Conservation (phyloP, 2,797 vertebrate genomes). For the Synaphobranchus kaupii region DNA sequence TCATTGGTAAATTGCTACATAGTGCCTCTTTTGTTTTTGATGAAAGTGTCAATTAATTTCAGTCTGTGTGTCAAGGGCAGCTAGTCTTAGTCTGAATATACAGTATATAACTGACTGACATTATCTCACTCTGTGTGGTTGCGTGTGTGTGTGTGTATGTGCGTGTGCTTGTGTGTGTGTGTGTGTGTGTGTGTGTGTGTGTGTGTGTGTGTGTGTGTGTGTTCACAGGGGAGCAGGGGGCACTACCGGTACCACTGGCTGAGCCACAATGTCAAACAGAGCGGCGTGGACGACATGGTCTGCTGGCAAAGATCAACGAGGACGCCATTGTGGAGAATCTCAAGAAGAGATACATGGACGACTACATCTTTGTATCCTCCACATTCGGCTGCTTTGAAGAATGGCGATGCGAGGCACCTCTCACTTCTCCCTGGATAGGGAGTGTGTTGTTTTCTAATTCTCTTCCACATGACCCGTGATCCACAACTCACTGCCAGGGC, state of each 20-base stretch:
- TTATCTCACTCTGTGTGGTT: neutral
- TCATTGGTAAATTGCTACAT: neutral
- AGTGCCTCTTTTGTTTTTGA: neutral
- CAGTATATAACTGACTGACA: neutral
- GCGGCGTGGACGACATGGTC: conserved; percentile 97
- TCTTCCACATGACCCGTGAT: neutral
- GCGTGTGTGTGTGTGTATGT: neutral
- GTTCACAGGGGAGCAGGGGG: conserved; percentile 89
- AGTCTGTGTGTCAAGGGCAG: neutral
- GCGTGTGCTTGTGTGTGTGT: conserved; percentile 32
- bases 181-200: conserved; percentile 32
- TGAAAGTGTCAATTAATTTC: conserved; percentile 8
- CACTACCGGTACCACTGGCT: conserved; percentile 97
- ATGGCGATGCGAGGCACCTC: neutral
- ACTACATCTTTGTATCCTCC: conserved; percentile 99
- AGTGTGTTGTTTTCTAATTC: neutral
- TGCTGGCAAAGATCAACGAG: conserved; percentile 93
- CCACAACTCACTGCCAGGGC: neutral
- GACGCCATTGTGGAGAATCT: conserved; percentile 95
- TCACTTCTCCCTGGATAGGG: neutral
- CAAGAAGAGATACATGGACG: conserved; percentile 97
- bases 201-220: conserved; percentile 54
- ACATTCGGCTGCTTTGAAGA: neutral
- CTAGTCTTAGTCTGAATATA: neutral
- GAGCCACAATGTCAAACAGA: conserved; percentile 97